Base-by-base conservation (phyloP, 2,113 vertebrate species). In the Danionella cerebrum region DNA sequence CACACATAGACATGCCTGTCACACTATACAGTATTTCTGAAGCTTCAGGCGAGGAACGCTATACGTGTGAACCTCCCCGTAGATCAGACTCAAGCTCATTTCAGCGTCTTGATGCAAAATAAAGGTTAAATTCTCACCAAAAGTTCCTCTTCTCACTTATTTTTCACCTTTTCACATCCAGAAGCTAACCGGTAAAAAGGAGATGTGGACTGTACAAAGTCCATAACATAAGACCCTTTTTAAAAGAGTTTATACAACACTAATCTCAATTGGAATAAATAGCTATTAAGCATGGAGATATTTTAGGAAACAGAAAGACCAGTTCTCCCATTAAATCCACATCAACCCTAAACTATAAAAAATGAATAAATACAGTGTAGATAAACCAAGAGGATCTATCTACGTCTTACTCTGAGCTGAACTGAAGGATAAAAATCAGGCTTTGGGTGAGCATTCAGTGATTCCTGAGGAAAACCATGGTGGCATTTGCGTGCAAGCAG, bases 401-500 rank as follows among this genome's bases (percentile, higher is more conserved):
- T 8, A 31, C 16, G 9, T 9, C 50, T 52, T 52, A 18, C 4
- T 0, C 11, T 4, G 27, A 52, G 5, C 11, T 11, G 51, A 18
- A 52, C n/a, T 1, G 1, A 14, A 16, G n/a, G n/a, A n/a, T n/a
- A n/a, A 33, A 52, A 12, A 31, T 52, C 50, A 11, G 4, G 22
- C 48, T 52, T 4, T 0, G 1, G 50, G 18, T 29, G 27, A 53
- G 27, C n/a, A 18, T 31, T 52, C 27, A 31, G 50, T 5, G 22
- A 31, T 52, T 13, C 22, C 19, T 13, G 16, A 25, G 50, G 18
- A 31, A 31, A 33, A 1, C 9, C 2, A 8, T 52, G 25, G 14
- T 18, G 14, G 50, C 41, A 62, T 42, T 62, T 45, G 39, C 39
- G 16, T 62, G 58, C 38, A n/a, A 42, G 25, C 39, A 62, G 58